Evolutionary conservation across 2,888 invertebrate genomes (phyloP).

Genomic region (Abscondita cerata): DNA sequence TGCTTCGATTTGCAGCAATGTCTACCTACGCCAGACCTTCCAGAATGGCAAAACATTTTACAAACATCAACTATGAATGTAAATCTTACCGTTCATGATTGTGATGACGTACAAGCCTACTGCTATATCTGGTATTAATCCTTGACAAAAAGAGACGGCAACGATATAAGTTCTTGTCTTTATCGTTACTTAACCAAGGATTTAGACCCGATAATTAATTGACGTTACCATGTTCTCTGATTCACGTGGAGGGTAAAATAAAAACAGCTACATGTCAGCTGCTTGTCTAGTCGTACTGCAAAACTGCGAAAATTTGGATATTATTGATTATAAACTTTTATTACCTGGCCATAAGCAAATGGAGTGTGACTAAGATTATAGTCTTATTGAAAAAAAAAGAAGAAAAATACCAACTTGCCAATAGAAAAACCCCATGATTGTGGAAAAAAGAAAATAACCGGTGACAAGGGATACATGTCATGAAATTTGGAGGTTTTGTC

Average conservation of each 20-base stretch:
- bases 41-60: conserved; percentile 43
- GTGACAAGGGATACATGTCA: too few relatives aligned
- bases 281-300: conserved; percentile 11
- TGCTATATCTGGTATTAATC: too few relatives aligned
- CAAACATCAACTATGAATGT: conserved; percentile 43
- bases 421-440: too few relatives aligned
- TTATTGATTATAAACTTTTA: conserved; percentile 30
- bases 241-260: conserved; percentile 12
- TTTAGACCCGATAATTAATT: not conserved
- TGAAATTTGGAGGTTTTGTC: too few relatives aligned
- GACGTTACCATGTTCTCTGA: conserved; percentile 4
- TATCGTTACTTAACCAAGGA: not conserved
- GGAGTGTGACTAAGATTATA: conserved; percentile 30
- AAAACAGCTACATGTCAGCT: conserved; percentile 8
- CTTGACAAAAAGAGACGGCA: too few relatives aligned
- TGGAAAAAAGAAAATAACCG: too few relatives aligned
- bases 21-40: conserved; percentile 35
- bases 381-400: conserved; percentile 25
- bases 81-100: conserved; percentile 43
- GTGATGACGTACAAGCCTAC: conserved; percentile 19
- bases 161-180: conserved; percentile 17
- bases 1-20: not conserved
- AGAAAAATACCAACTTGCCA: too few relatives aligned
- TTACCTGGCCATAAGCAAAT: conserved; percentile 28
- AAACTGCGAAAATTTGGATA: not conserved